phyloP scores from a whole-genome alignment of 23 tunicate genomes.

The Botrylloides violaceus region DNA sequence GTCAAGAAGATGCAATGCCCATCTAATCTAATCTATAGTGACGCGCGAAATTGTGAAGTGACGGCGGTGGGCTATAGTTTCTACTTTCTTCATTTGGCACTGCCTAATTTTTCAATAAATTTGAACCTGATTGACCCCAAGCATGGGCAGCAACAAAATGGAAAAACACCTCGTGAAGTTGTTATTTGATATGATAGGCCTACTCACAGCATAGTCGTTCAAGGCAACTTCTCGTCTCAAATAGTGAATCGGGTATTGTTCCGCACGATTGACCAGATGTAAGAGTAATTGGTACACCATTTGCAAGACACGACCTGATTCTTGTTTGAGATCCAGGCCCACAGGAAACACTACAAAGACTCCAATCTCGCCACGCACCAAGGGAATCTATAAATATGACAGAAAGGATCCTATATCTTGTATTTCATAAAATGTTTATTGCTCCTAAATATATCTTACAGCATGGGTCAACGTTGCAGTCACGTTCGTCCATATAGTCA shows the following conservation, averaged over 20 bases:
- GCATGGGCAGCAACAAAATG: too few species aligned
- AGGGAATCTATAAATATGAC: neutral
- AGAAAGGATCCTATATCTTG: too few species aligned
- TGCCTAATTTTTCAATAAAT: too few species aligned
- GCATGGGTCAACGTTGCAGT: neutral
- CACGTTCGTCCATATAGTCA: neutral
- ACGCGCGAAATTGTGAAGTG: too few species aligned
- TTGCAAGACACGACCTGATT: neutral
- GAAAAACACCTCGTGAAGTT: too few species aligned
- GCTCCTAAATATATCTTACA: slow-evolving; percentile 2
- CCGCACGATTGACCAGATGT: neutral
- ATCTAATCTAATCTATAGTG: too few species aligned
- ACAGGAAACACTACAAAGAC: neutral
- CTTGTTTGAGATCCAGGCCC: neutral
- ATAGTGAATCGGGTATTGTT: neutral
- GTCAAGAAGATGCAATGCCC: too few species aligned
- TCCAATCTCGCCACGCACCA: neutral
- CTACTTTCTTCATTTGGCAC: too few species aligned
- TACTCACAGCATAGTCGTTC: neutral
- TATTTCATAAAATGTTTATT: too few species aligned
- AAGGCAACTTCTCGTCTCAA: neutral
- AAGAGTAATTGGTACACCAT: neutral
- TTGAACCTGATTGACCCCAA: too few species aligned
- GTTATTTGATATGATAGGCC: too few species aligned
- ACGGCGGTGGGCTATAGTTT: too few species aligned